A percentile compares a stretch with the other conserved stretches of the same genome.
phyloP scores from a whole-genome alignment of 2,888 invertebrate genomes.

The Pemphredon lugubris region DNA sequence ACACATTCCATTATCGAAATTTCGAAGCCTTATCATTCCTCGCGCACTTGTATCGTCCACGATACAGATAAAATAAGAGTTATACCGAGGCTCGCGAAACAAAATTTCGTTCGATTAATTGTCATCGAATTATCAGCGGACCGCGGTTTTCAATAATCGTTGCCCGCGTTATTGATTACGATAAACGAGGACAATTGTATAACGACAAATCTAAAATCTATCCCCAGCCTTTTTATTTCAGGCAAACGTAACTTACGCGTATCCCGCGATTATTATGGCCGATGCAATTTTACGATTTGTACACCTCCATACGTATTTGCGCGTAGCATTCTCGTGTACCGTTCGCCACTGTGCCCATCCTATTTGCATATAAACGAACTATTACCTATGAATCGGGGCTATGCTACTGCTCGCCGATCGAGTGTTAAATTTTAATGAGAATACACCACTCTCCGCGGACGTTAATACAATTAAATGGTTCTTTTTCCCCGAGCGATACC shows the following conservation, averaged over 20 bases:
- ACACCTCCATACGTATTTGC: slow-evolving; percentile 46
- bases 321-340: slow-evolving; percentile 44
- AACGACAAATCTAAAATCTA: slow-evolving; percentile 9
- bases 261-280: slow-evolving; percentile 43
- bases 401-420: slow-evolving; percentile 32
- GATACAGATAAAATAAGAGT: slow-evolving; percentile 29
- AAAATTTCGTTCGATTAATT: slow-evolving; percentile 19
- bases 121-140: slow-evolving; percentile 15
- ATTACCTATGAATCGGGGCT: slow-evolving; percentile 60
- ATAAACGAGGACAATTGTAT: slow-evolving; percentile 7
- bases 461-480: slow-evolving; percentile 46
- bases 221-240: neutral
- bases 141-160: too few relatives aligned
- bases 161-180: too few relatives aligned
- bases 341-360: slow-evolving; percentile 56
- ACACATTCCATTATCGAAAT: too few relatives aligned
- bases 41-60: neutral
- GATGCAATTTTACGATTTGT: slow-evolving; percentile 58
- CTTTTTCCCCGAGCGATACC: neutral
- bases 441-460: slow-evolving; percentile 23
- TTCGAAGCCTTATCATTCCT: slow-evolving; percentile 8
- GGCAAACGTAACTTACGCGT: slow-evolving; percentile 7
- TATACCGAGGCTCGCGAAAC: neutral
- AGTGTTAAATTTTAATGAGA: slow-evolving; percentile 59
- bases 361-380: slow-evolving; percentile 77